Conservation (phyloP, 2,113 vertebrate species). For the Progne subis region DNA sequence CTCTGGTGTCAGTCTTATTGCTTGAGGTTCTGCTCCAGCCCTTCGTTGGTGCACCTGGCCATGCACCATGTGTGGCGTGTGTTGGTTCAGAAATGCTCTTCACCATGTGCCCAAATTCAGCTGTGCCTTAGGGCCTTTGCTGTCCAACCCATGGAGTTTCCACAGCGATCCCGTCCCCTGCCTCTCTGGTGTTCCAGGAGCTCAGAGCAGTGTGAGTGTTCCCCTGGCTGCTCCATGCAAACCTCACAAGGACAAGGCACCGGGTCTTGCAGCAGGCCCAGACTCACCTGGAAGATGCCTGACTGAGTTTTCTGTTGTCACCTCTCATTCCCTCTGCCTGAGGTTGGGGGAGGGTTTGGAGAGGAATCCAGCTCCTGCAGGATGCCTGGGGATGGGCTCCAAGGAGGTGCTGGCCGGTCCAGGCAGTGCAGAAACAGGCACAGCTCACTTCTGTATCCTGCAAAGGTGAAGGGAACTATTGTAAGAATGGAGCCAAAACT, state of each 20-base stretch:
- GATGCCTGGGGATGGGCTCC: not conserved
- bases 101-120: not conserved
- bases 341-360: not conserved
- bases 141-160: accelerated
- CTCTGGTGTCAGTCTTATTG: not conserved
- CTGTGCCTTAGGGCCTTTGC: not conserved
- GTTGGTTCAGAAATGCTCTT: not conserved
- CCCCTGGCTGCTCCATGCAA: not conserved
- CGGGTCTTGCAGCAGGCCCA: accelerated
- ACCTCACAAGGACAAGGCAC: not conserved
- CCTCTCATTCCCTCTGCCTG: not conserved
- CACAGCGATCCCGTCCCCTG: not conserved
- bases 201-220: accelerated
- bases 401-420: not conserved
- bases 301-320: not conserved
- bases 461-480: not conserved
- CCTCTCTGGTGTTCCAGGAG: too few species aligned
- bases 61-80: not conserved
- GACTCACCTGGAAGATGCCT: not conserved
- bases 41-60: not conserved
- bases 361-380: not conserved
- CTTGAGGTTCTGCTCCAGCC: not conserved
- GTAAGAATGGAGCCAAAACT: not conserved
- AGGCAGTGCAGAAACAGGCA: not conserved
- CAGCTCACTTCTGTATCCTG: not conserved